These are phyloP conservation scores for Capitella teleta DNA, from an alignment of 1,140 invertebrate species.

Conservation along the genomic window DNA sequence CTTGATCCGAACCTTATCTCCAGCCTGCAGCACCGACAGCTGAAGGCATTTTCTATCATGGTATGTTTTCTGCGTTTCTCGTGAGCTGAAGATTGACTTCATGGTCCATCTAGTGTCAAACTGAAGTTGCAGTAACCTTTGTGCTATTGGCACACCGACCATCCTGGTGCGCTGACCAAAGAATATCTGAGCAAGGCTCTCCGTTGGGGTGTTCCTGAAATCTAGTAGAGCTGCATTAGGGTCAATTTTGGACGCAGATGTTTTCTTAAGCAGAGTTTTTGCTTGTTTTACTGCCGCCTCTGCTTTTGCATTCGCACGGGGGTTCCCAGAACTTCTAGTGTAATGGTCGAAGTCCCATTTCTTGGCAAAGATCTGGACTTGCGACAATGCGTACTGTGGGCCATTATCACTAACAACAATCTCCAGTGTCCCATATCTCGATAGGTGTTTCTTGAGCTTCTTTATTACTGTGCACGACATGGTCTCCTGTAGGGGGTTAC, in stretches of 20 bases:
- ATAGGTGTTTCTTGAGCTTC: neutral
- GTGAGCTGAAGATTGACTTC: no score
- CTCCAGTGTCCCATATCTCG: slow-evolving; percentile 4
- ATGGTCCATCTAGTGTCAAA: no score
- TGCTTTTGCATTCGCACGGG: neutral
- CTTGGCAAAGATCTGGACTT: neutral
- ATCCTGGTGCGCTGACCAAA: neutral
- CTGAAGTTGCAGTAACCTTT: no score
- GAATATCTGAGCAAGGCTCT: neutral
- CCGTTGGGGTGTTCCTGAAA: slow-evolving; percentile 12
- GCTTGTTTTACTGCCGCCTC: slow-evolving; percentile 1
- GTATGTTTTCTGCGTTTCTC: no score
- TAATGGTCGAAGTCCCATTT: neutral
- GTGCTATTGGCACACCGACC: no score
- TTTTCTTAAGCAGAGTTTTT: slow-evolving; percentile 2
- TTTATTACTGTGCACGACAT: neutral
- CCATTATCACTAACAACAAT: neutral
- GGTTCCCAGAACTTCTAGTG: neutral
- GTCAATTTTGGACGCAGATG: neutral
- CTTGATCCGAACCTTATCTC: no score
- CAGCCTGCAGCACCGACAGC: no score
- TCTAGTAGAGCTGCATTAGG: slow-evolving; percentile 9
- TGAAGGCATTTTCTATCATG: no score
- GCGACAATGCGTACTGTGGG: neutral
- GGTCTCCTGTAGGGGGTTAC: neutral